Conservation (phyloP, 2,888 invertebrate genomes). For the Hemicrepidius hirtus region DNA sequence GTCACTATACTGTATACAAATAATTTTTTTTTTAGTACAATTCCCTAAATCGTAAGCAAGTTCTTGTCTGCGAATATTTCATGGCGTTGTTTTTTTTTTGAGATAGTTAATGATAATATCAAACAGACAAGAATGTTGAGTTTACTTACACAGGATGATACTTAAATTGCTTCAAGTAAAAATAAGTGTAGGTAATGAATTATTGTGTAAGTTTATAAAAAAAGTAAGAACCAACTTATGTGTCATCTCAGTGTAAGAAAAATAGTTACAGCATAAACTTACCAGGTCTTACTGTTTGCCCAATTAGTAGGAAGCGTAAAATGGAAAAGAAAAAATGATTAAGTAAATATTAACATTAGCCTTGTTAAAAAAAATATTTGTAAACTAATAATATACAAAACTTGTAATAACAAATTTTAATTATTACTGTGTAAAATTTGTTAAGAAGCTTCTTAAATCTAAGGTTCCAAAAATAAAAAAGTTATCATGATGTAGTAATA, state of each 20-base stretch:
- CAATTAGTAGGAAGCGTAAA: constrained; percentile 63
- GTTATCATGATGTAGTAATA: no score
- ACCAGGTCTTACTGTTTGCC: constrained; percentile 59
- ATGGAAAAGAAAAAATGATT: constrained; percentile 58
- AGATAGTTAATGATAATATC: no score
- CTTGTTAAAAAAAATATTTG: constrained; percentile 1
- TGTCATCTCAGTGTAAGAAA: not conserved
- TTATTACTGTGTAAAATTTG: not conserved
- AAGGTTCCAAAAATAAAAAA: not conserved
- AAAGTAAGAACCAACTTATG: not conserved
- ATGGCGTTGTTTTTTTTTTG: no score
- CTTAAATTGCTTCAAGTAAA: no score
- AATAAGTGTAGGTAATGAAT: no score
- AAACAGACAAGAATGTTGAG: no score
- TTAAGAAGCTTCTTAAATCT: not conserved
- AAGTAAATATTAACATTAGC: constrained; percentile 23
- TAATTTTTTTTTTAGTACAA: no score
- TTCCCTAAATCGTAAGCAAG: no score
- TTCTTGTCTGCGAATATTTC: no score
- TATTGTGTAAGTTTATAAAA: not conserved
- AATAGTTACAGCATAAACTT: constrained; percentile 50
- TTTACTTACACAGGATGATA: not conserved
- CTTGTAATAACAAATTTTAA: not conserved
- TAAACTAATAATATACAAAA: not conserved
- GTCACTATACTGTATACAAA: no score